Base-by-base conservation (phyloP, 2,888 invertebrate genomes). In the Troides helena region DNA sequence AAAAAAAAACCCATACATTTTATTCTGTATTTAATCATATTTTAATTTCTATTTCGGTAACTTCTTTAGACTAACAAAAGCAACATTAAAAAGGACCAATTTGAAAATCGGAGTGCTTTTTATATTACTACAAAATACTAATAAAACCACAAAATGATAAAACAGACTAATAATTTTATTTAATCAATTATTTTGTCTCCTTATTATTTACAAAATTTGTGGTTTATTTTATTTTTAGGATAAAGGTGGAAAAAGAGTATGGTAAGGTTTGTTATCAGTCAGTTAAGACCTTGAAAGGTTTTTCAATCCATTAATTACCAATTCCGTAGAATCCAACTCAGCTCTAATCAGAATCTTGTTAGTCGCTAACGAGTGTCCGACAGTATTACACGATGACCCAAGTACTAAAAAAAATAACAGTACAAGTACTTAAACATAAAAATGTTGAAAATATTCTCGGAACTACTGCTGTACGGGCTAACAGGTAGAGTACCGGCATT, bases 401-500 rank as follows among this genome's bases (percentile, higher is more conserved):
- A 69, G 81, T 84, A 60, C 74, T 92, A 73, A 84, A 85, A 74
- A 89, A 88, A 75, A 75, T 90, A 70, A 74, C 87, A 21, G 78
- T 80, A 62, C 86, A 87, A 80, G 84, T 88, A 76, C 75, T 91
- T 43, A 86, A 85, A 80, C 85, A 80, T 71, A 86, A 83, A 73
- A 84, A 86, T 84, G 85, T 84, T 73, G 90, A 90, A 70, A 73
- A 74, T 65, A 67, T 81, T 69, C 73, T 83, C 64, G 77, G 80
- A 66, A 78, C 78, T 65, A 77, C 79, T 62, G 80, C 82, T 53
- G 66, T 82, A 63, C 82, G 90, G 72, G 83, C 88, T 30, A 85
- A 80, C 79, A 89, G 91, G 91, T 91, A 86, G 73, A 65, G 68
- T 75, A 80, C 87, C 86, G 88, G 86, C 80, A 65, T 77, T 77